Conservation (phyloP, 2,888 invertebrate species). For the Priocnemis perturbator region DNA sequence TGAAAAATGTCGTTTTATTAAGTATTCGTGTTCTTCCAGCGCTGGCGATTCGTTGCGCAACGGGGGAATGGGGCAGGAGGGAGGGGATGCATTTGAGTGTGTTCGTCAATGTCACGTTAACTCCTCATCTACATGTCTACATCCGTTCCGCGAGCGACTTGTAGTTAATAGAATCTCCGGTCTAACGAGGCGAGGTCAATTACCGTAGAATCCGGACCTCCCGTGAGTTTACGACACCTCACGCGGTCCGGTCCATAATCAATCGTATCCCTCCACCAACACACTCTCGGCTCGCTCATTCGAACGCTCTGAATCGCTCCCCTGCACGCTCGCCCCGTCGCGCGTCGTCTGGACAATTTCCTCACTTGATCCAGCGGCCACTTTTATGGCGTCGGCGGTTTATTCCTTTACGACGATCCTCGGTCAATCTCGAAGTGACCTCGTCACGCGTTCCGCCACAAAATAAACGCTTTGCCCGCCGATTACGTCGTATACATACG, state of each 20-base stretch:
- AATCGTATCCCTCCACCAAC: conserved; percentile 44
- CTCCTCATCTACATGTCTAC: conserved; percentile 20
- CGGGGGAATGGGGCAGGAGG: too few species aligned
- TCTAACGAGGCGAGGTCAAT: conserved; percentile 44
- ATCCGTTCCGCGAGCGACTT: conserved; percentile 15
- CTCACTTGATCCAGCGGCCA: conserved; percentile 36
- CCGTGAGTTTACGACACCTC: conserved; percentile 55
- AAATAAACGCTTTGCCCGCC: conserved; percentile 31
- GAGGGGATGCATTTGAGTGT: too few species aligned
- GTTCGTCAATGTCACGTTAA: not conserved
- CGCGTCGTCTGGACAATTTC: conserved; percentile 31
- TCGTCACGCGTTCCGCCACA: conserved; percentile 23
- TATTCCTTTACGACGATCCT: conserved; percentile 52
- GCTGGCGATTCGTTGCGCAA: not conserved
- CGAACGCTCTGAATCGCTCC: conserved; percentile 17
- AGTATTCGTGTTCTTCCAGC: not conserved
- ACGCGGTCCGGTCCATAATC: conserved; percentile 55
- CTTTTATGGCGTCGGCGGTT: conserved; percentile 47
- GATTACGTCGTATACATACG: conserved; percentile 19
- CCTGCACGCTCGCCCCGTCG: conserved; percentile 7
- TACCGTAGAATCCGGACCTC: conserved; percentile 52
- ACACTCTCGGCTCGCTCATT: conserved; percentile 1
- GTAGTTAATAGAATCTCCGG: conserved; percentile 42
- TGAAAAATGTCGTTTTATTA: not conserved
- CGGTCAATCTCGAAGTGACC: conserved; percentile 36